Conservation (phyloP, 2,888 invertebrate species). For the Arctia plantaginis region DNA sequence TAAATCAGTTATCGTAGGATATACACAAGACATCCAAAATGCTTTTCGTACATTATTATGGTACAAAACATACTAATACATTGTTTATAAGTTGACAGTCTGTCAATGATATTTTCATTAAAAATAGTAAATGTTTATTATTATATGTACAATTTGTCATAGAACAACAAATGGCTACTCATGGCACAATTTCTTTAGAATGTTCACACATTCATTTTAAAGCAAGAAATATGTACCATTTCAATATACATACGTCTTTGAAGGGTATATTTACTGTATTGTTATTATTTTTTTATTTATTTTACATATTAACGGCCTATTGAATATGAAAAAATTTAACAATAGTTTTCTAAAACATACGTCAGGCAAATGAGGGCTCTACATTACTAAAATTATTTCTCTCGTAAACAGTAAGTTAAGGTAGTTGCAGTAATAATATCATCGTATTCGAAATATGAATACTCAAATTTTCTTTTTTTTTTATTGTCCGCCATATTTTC, state of each 20-base stretch:
- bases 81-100: slow-evolving; percentile 47
- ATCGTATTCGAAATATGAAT: neutral
- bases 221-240: slow-evolving; percentile 78
- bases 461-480: neutral
- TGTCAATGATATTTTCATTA: slow-evolving; percentile 59
- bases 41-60: slow-evolving; percentile 64
- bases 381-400: neutral
- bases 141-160: slow-evolving; percentile 79
- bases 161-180: slow-evolving; percentile 63
- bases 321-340: neutral
- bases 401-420: neutral
- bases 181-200: slow-evolving; percentile 83
- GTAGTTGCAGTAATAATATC: neutral
- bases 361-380: neutral
- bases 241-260: slow-evolving; percentile 33
- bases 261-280: slow-evolving; percentile 16
- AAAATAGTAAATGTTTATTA: slow-evolving; percentile 68
- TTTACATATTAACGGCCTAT: neutral
- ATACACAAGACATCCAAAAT: slow-evolving; percentile 66
- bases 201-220: slow-evolving; percentile 64
- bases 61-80: slow-evolving; percentile 61
- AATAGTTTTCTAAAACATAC: neutral
- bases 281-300: neutral
- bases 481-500: neutral
- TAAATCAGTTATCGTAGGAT: slow-evolving; percentile 65